phyloP scores from a whole-genome alignment of 2,797 vertebrate species.

The Paguma larvata region DNA sequence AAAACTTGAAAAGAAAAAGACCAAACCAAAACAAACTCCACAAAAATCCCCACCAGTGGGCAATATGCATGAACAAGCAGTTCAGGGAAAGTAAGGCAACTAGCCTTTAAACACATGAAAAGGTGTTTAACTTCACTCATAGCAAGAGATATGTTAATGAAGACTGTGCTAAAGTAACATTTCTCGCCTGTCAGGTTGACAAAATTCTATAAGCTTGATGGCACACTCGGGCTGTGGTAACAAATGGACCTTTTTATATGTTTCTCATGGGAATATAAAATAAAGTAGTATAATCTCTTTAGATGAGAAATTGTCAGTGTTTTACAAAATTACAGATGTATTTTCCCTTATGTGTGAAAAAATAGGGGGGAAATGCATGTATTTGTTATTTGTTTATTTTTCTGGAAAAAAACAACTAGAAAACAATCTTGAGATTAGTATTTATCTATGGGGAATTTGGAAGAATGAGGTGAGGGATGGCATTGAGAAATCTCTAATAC shows the following conservation, averaged over 20 bases:
- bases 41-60: background rate
- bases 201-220: conserved; percentile 26
- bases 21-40: background rate
- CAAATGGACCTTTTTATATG: background rate
- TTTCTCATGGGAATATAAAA: background rate
- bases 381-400: background rate
- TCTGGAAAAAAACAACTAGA: background rate
- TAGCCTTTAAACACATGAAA: background rate
- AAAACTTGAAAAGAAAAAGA: background rate
- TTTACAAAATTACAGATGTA: background rate
- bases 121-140: background rate
- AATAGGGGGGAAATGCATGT: background rate
- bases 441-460: background rate
- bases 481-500: background rate
- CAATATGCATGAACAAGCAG: background rate
- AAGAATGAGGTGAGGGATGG: background rate
- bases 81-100: background rate
- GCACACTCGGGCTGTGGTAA: background rate
- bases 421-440: background rate
- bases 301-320: background rate
- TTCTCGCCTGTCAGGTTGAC: background rate
- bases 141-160: background rate
- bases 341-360: conserved; percentile 42
- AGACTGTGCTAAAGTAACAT: background rate
- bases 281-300: background rate